phyloP scores from a whole-genome alignment of 1,140 invertebrate species.

The Drosophila neocordata region DNA sequence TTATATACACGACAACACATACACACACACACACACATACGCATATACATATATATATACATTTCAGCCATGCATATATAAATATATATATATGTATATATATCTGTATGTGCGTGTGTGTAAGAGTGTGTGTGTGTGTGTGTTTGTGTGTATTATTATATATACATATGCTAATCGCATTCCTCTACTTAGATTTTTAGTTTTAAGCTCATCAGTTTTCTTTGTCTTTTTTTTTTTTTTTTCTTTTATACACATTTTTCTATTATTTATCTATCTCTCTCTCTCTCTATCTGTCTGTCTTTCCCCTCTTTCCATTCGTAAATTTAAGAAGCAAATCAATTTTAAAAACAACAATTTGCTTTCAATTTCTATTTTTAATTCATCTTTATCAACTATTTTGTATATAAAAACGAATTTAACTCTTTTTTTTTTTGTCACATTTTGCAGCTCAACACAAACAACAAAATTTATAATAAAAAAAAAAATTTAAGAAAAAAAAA shows the following conservation, averaged over 20 bases:
- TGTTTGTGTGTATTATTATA: neutral
- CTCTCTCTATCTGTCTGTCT: conserved; percentile 14
- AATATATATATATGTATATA: conserved; percentile 49
- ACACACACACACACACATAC: conserved; percentile 18
- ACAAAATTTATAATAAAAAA: conserved; percentile 1
- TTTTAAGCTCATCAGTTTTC: conserved; percentile 53
- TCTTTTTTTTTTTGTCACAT: conserved; percentile 12
- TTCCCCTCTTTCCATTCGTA: conserved; percentile 25
- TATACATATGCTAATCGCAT: conserved; percentile 59
- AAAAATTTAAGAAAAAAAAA: neutral
- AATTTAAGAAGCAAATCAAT: conserved; percentile 63
- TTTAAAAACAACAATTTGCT: conserved; percentile 78
- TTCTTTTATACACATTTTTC: conserved; percentile 4
- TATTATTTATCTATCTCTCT: neutral
- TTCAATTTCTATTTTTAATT: conserved; percentile 23
- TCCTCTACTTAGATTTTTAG: conserved; percentile 43
- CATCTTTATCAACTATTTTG: conserved; percentile 20
- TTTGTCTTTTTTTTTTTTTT: conserved; percentile 6
- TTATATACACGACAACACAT: conserved; percentile 39
- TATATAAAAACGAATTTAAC: conserved; percentile 42
- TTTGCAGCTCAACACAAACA: conserved; percentile 55
- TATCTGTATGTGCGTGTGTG: conserved; percentile 15
- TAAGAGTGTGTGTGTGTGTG: neutral
- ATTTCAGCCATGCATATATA: conserved; percentile 25
- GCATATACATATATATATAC: conserved; percentile 39